Evolutionary conservation across 2,797 vertebrate genomes (phyloP).

Genomic region (Acanthurus lineatus): DNA sequence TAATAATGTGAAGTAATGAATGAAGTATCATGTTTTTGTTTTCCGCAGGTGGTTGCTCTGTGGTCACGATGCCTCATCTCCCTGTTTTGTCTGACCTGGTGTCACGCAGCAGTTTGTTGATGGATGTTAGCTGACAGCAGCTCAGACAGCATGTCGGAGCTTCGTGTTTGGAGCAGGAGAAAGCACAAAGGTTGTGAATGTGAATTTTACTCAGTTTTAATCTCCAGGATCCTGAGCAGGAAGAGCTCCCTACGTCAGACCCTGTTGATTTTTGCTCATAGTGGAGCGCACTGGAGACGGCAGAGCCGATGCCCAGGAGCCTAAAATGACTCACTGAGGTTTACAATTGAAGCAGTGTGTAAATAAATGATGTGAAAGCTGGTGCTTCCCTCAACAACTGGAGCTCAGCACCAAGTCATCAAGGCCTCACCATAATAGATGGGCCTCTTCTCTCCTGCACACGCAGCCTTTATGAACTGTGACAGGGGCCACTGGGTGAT

Average conservation of each 20-base stretch:
- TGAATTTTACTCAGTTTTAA: not conserved
- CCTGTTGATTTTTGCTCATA: constrained; percentile 1
- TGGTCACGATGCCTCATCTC: not conserved
- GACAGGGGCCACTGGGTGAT: not conserved
- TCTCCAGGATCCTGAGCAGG: not conserved
- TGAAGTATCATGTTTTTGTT: not conserved
- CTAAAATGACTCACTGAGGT: constrained; percentile 27
- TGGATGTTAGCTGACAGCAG: constrained; percentile 51
- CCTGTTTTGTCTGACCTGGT: constrained; percentile 11
- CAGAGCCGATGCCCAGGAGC: not conserved
- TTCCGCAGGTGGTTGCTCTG: not conserved
- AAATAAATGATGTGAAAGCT: constrained; percentile 19
- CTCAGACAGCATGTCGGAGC: constrained; percentile 26
- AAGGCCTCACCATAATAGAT: not conserved
- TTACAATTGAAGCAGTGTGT: constrained; percentile 8
- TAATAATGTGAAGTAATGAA: not conserved
- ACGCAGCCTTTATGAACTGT: constrained; percentile 16
- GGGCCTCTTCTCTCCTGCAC: not conserved
- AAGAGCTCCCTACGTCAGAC: not conserved
- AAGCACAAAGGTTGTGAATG: constrained; percentile 9
- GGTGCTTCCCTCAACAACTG: not conserved
- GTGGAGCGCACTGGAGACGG: not conserved
- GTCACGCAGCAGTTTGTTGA: constrained; percentile 17
- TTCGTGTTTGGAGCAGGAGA: not conserved
- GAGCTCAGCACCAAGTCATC: not conserved